Evolutionary conservation across 2,888 invertebrate species (phyloP), one percentile per base, ranked within the genome.

Genomic region (Melanostoma mellinum): DNA sequence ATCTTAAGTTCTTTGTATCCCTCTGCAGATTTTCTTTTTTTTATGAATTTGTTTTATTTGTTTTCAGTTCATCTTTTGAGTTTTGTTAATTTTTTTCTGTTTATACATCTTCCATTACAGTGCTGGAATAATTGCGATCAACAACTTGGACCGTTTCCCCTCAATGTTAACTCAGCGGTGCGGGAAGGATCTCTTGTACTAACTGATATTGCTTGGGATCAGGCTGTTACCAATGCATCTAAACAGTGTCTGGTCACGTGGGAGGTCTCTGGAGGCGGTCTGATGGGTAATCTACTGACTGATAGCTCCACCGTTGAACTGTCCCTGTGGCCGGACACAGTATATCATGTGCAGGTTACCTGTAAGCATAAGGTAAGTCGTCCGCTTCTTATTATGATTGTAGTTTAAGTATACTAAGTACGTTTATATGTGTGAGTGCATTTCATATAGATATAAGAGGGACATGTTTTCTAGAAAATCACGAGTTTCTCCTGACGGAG

Each of bases 191-290:
- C 88, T 60, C 85, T 89, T 46, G 88, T 89, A 79, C 86, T 88
- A 81, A 88, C 88, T 44, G 88, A 88, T 85, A 88, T 89, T 85
- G 88, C 87, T 65, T 89, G 89, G 89, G 88, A 89, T 86, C 88
- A 88, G 86, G 88, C 88, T 60, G 88, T 89, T 78, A 88, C 88
- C 85, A 88, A 88, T 87, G 87, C 88, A 86, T 88, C 89, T 60
- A 88, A 88, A 72, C 89, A 96, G 77, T 96, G 96, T 91, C 92
- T 96, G 88, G 95, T 96, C 67, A 96, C 96, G 82, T 96, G 96
- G 96, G 96, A 96, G 93, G 95, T 96, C 71, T 95, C 95, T 88
- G 96, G 96, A 76, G 96, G 96, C 86, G 96, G 96, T 85, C 92
- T 96, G 80, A 95, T 95, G 91, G 96, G 96, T 86, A 96, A 96